phyloP scores from a whole-genome alignment of 2,797 vertebrate species.

The Thripadectes ignobilis region DNA sequence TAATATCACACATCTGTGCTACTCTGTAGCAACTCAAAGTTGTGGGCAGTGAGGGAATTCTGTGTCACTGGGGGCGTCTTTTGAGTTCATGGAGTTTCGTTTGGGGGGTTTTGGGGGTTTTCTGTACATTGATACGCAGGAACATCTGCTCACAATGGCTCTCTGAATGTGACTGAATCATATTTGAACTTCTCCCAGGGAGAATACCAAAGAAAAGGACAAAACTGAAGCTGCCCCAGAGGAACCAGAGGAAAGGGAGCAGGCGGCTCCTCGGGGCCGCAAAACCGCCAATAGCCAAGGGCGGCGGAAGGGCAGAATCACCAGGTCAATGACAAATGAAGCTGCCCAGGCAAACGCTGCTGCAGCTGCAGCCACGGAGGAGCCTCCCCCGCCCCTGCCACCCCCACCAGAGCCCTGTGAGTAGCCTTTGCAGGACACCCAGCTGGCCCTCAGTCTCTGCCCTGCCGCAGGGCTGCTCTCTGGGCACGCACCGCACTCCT shows the following conservation, averaged over 20 bases:
- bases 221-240: constrained; percentile 89
- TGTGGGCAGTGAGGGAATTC: not conserved
- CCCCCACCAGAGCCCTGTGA: constrained; percentile 83
- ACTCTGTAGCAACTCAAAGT: not conserved
- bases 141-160: not conserved
- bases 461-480: not conserved
- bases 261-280: constrained; percentile 89
- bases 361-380: constrained; percentile 81
- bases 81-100: not conserved
- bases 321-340: constrained; percentile 98
- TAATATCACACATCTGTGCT: not conserved
- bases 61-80: not conserved
- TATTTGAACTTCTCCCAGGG: constrained; percentile 62
- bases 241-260: constrained; percentile 95
- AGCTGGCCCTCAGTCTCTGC: not conserved
- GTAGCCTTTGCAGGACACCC: constrained; percentile 1
- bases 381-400: constrained; percentile 81
- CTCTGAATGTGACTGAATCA: not conserved
- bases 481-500: not conserved
- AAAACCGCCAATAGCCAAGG: constrained; percentile 99
- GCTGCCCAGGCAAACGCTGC: constrained; percentile 85
- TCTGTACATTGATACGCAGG: not conserved
- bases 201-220: constrained; percentile 95
- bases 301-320: constrained; percentile 94
- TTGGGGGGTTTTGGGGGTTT: fast-evolving